Percentiles rank a stretch among this genome's conserved stretches.
Evolutionary conservation across 1,140 invertebrate species (phyloP).

Genomic region (Drosophila santomea): DNA sequence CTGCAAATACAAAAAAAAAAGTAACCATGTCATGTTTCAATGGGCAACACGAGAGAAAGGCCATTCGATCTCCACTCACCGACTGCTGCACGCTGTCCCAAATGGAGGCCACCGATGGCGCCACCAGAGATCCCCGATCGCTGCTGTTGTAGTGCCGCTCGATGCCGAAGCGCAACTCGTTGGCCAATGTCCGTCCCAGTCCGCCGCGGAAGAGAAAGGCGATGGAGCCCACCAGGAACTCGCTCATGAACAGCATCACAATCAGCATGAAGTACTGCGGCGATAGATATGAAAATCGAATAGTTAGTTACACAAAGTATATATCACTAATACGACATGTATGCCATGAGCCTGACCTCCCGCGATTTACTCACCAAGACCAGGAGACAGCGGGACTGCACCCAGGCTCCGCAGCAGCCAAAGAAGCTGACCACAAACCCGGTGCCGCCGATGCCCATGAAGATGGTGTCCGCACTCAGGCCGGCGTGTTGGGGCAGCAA

Average conservation of each 20-base stretch:
- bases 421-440: conserved; percentile 91
- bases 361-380: conserved; percentile 88
- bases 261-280: conserved; percentile 92
- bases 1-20: conserved; percentile 82
- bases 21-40: neutral
- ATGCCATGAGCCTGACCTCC: neutral
- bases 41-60: neutral
- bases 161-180: conserved; percentile 89
- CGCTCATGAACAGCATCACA: conserved; percentile 91
- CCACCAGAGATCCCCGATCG: conserved; percentile 85
- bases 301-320: neutral
- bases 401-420: conserved; percentile 93
- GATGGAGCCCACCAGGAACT: conserved; percentile 91
- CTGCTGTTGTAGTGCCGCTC: conserved; percentile 89
- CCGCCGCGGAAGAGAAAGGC: conserved; percentile 91
- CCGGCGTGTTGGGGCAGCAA: conserved; percentile 90
- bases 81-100: conserved; percentile 91
- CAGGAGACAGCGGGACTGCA: conserved; percentile 91
- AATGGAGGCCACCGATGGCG: conserved; percentile 87
- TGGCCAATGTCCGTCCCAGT: conserved; percentile 87
- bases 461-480: conserved; percentile 89
- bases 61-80: conserved; percentile 84
- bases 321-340: neutral
- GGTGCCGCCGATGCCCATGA: conserved; percentile 88
- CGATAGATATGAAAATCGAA: conserved; percentile 8